Base-by-base conservation (phyloP, 2,797 vertebrate species). In the Sebastes matsubarae region DNA sequence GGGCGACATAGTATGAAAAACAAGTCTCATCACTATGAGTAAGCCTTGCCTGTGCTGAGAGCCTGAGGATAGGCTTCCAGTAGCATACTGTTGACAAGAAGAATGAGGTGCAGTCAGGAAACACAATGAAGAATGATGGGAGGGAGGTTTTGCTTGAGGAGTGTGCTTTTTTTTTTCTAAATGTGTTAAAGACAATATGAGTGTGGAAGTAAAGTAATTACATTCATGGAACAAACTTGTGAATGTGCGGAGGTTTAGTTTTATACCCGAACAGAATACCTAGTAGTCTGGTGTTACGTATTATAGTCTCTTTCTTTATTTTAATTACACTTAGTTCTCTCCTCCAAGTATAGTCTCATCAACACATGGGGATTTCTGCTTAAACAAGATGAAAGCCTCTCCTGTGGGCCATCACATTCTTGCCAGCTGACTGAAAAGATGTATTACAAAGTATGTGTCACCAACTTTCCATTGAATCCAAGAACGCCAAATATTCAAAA, bases 21-120 rank as follows among this genome's bases (percentile, higher is more conserved):
- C 81, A 90, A 85, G 87, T 85, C 80, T 84, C 86, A 86, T 91
- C 84, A 82, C 74, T 75, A n/a, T 20, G 75, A 79, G 69, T 60
- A 59, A 89, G 79, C 68, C 27, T 75, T 10, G 70, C 50, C 61
- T 65, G 12, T 83, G 75, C 75, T 13, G 58, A 85, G 29, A 79
- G 88, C 92, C 82, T 75, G 25, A 5, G 86, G 87, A 89, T 30
- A 74, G 64, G 68, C 84, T 87, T 87, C 77, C 72, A 81, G 83
- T 73, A 25, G 73, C 63, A 64, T 46, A 57, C n/a, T 55, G 72
- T 72, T 79, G 86, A 91, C 76, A 88, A 81, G 87, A 84, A 77
- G 71, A 83, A 90, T 72, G 66, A 88, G 73, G 54, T 55, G 50
- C 24, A 72, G 77, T 77, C 52, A 64, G 63, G 68, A 87, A 87